Base-by-base conservation (phyloP, 64 coral and sea anemone genomes). In the Montipora cactus region DNA sequence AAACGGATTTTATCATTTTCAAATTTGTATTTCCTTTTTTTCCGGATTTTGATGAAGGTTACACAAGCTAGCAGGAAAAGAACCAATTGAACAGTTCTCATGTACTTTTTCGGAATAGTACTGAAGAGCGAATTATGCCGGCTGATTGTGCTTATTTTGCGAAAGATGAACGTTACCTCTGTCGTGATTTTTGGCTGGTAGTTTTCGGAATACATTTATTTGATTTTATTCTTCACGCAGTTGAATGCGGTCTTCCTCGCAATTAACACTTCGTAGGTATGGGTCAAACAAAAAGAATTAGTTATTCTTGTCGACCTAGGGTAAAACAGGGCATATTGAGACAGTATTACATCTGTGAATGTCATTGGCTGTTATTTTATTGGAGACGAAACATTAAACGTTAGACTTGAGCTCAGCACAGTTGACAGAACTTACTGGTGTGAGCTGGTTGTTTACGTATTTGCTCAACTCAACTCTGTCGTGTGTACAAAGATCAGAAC, bases 1-100 rank as follows among this genome's bases (percentile, higher is more conserved):
- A 86, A 86, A 86, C 66, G 82, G 46, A 86, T 70, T 84, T 83
- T 58, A 12, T 6, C 52, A 28, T 64, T 82, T 82, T 82, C 19
- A 4, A 5, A 14, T 57, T 4, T 49, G 58, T 8, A 59, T 80
- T 59, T 59, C 59, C 59, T 57, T 57, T 51, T 71, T 51, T 49
- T 71, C 82, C 66, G 82, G 82, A 86, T 86, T 86, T 86, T 47
- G 2, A 71, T 16, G 4, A 3, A 67, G 62, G 45, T n/a, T 14
- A 7, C 5, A 78, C 46, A 47, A 8, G 76, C 47, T 3, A 3
- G 16, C 76, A 78, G 82, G 67, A 71, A 49, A 86, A 70, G 5
- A 72, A 71, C 58, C 58, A 82, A 70, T 86, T 86, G 70, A 64
- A 72, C 82, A 86, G 44, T 72, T 68, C 15, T 84, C 61, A 44